A percentile compares a stretch with the other conserved stretches of the same genome.
Conservation (phyloP, 2,797 vertebrate genomes). For the Megalops cyprinoides region DNA sequence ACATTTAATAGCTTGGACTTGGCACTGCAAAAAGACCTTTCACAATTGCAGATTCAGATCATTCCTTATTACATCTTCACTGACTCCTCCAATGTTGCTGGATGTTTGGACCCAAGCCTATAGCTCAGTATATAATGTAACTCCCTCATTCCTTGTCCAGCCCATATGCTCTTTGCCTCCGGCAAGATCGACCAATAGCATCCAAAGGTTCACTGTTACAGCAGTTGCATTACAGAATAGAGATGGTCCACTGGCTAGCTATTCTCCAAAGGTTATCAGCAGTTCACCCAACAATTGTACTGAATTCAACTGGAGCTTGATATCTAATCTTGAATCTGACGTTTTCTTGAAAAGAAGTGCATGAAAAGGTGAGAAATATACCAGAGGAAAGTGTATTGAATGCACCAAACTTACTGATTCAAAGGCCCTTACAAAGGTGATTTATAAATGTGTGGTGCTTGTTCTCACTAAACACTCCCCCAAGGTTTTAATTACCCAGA, state of each 20-base stretch:
- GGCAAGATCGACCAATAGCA: neutral
- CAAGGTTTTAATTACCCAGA: neutral
- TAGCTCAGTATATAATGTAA: neutral
- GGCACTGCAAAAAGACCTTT: neutral
- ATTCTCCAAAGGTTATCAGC: neutral
- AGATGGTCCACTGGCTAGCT: no score
- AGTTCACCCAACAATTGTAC: neutral
- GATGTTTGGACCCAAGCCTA: neutral
- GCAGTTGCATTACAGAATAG: neutral
- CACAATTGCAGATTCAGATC: neutral
- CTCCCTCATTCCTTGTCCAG: neutral
- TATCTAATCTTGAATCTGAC: no score
- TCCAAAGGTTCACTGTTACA: neutral
- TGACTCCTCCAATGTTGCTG: neutral
- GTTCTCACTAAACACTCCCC: neutral
- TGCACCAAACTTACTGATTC: neutral
- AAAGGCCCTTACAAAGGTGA: neutral
- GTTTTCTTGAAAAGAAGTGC: neutral
- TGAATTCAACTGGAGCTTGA: no score
- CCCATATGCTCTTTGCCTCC: neutral
- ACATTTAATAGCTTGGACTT: neutral
- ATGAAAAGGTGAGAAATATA: neutral
- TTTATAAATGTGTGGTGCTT: neutral
- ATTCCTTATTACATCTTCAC: neutral
- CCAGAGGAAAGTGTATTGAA: neutral